These are phyloP conservation scores for Ceratitis capitata DNA, from an alignment of 1,140 invertebrate genomes.

Conservation along the genomic window DNA sequence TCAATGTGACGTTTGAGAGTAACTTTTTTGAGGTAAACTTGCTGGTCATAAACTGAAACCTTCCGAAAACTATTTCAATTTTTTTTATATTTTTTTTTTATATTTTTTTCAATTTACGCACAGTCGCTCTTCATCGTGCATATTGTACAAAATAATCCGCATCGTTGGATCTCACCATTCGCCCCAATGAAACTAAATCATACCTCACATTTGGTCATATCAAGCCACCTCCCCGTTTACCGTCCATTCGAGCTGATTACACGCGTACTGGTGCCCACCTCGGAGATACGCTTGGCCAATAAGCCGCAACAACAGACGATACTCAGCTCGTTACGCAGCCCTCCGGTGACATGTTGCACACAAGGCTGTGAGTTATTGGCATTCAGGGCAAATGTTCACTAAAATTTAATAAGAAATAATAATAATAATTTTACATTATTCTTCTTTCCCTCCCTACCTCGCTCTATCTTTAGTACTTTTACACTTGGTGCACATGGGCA, in stretches of 20 bases:
- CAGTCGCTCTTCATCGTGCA: conserved; percentile 60
- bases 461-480: conserved; percentile 51
- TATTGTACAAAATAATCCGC: conserved; percentile 58
- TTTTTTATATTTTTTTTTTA: neutral
- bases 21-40: conserved; percentile 50
- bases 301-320: conserved; percentile 53
- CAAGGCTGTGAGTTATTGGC: conserved; percentile 57
- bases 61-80: too few species aligned
- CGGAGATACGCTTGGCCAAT: conserved; percentile 49
- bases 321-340: conserved; percentile 55
- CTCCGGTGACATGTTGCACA: conserved; percentile 57
- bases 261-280: conserved; percentile 54
- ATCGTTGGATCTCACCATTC: conserved; percentile 54
- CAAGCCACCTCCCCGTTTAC: conserved; percentile 55
- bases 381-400: neutral
- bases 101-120: neutral
- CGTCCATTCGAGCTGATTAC: conserved; percentile 60
- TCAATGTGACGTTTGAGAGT: conserved; percentile 61
- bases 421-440: neutral
- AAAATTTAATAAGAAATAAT: too few species aligned
- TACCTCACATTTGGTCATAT: conserved; percentile 60
- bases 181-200: conserved; percentile 59
- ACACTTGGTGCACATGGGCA: conserved; percentile 55
- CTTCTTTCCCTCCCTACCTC: neutral
- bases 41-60: too few species aligned